Evolutionary conservation across 2,113 vertebrate species (phyloP).

Genomic region (Amia ocellicauda): DNA sequence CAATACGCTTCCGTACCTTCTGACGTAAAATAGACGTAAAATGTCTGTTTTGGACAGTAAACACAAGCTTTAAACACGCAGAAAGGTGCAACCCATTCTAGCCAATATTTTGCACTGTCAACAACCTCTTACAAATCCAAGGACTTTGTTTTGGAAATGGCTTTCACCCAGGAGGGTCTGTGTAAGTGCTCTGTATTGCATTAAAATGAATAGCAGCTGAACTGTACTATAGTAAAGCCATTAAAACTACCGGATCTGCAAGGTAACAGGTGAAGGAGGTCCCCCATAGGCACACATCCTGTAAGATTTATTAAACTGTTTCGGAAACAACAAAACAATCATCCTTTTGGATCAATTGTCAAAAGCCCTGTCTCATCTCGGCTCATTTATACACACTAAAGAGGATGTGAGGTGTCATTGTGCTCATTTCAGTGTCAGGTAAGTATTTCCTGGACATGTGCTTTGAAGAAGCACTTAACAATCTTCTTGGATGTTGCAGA

Average conservation of each 20-base stretch:
- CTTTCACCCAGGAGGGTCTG: too few relatives aligned
- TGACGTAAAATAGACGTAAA: too few relatives aligned
- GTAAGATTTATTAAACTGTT: constrained; percentile 13
- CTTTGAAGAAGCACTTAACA: constrained; percentile 12
- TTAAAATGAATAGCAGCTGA: constrained; percentile 15
- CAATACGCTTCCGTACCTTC: too few relatives aligned
- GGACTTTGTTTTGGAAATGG: too few relatives aligned
- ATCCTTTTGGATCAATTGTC: constrained; percentile 7
- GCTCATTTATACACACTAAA: not conserved
- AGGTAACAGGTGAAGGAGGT: too few relatives aligned
- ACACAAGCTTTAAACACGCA: too few relatives aligned
- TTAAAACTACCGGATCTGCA: too few relatives aligned
- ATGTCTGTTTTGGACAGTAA: too few relatives aligned
- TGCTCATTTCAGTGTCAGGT: constrained; percentile 8
- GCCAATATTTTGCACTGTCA: too few relatives aligned
- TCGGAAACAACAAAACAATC: not conserved
- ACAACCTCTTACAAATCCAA: too few relatives aligned
- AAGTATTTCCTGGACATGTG: constrained; percentile 6
- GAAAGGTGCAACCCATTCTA: too few relatives aligned
- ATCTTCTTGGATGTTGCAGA: not conserved
- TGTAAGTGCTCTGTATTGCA: not conserved
- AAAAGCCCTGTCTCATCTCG: not conserved
- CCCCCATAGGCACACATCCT: not conserved
- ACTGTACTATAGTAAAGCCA: not conserved
- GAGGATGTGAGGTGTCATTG: not conserved